Evolutionary conservation across 2,888 invertebrate genomes (phyloP).

Genomic region (Suillia variegata): DNA sequence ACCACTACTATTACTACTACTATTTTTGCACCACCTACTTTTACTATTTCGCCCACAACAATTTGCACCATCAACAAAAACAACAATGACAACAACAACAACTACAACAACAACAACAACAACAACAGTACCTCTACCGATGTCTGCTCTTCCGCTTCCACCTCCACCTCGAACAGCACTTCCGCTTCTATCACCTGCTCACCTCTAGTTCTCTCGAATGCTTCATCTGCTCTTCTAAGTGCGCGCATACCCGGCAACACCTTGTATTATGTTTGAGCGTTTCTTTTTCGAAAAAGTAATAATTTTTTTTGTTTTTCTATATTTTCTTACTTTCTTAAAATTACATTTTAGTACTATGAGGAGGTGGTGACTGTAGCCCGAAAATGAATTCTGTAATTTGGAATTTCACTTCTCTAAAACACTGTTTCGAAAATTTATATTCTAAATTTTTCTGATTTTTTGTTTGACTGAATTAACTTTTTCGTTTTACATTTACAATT

Average conservation of each 20-base stretch:
- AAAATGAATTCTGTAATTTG: no score
- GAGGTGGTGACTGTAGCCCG: no score
- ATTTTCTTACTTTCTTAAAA: no score
- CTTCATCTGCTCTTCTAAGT: constrained; percentile 47
- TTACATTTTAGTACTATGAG: no score
- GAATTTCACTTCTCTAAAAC: no score
- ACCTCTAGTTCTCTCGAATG: constrained; percentile 35
- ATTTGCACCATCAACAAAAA: constrained; percentile 15
- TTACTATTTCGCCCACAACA: constrained; percentile 2
- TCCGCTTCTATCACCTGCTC: constrained; percentile 32
- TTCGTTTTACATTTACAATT: no score
- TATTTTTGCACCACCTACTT: constrained; percentile 4
- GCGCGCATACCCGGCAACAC: constrained; percentile 56
- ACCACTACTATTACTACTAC: neutral
- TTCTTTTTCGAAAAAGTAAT: constrained; percentile 3
- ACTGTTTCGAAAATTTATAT: no score
- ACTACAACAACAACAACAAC: neutral
- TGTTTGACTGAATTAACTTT: no score
- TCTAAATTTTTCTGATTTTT: no score
- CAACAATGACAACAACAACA: constrained; percentile 6
- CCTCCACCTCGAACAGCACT: constrained; percentile 30
- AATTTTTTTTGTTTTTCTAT: neutral
- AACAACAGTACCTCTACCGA: neutral
- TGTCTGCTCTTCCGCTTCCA: neutral
- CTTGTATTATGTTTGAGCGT: constrained; percentile 54